phyloP scores from a whole-genome alignment of 2,888 invertebrate genomes.

The Octonoba sinensis region DNA sequence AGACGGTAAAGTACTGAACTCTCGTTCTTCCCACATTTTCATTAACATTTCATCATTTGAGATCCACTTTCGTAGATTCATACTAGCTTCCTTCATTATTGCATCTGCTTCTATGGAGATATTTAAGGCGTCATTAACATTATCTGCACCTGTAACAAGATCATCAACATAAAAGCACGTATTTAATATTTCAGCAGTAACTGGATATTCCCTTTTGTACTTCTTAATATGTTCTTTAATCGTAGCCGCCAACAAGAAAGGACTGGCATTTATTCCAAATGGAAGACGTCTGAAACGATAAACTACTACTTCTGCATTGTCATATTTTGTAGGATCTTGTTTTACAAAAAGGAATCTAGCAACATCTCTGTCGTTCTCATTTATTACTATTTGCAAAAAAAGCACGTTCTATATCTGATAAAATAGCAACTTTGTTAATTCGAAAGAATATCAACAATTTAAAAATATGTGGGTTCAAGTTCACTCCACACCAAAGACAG shows the following conservation, averaged over 20 bases:
- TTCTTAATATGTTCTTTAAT: slow-evolving; percentile 8
- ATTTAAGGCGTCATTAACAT: slow-evolving; percentile 1
- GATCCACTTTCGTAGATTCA: no score
- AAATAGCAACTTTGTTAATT: no score
- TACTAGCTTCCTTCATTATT: no score
- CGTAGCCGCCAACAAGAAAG: slow-evolving; percentile 8
- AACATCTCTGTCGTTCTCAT: not conserved
- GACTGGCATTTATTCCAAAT: no score
- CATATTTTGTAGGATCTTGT: not conserved
- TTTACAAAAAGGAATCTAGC: slow-evolving; percentile 7
- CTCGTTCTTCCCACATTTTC: no score
- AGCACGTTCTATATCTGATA: no score
- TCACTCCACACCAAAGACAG: slow-evolving; percentile 5
- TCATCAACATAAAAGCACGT: slow-evolving; percentile 2
- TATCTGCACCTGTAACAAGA: not conserved
- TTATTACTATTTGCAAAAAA: no score
- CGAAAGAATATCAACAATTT: not conserved
- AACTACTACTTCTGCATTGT: not conserved
- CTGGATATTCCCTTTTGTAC: not conserved
- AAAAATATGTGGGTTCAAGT: slow-evolving; percentile 4
- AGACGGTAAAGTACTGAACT: no score
- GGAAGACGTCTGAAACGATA: no score
- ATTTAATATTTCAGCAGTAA: not conserved
- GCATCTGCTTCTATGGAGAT: not conserved
- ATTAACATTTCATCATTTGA: no score